Evolutionary conservation across 2,888 invertebrate species (phyloP), one percentile per base, ranked within the genome.

Genomic region (Cerastoderma edule): DNA sequence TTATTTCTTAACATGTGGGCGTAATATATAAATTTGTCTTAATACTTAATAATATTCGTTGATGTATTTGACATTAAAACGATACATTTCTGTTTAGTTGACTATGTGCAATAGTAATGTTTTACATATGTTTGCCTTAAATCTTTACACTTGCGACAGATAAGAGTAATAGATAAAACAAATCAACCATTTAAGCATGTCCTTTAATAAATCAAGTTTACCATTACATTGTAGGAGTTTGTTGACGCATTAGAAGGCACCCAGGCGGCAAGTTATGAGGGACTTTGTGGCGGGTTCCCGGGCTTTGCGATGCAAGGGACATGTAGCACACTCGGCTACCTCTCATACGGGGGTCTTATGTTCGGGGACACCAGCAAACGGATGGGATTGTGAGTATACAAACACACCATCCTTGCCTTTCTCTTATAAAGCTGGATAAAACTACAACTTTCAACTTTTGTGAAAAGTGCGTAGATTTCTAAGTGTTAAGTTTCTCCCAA

Each of bases 261-360:
- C 2, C 48, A 75, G 35, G 81, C 72, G 10, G 10, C 57, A 0
- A 66, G 65, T 10, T 67, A 72, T 22, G 80, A 83, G 27, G 67
- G 65, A 5, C 30, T 83, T 22, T 80, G 83, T 57, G 78, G 78
- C 19, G 86, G 86, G 8, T 85, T 85, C 56, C 86, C 86, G 2
- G 84, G 85, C 1, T 86, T 85, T 68, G 48, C 68, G 48, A 54
- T 86, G 27, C 75, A 81, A 56, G 76, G 74, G 1, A 16, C 54
- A 5, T 56, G 70, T 33, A 76, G 56, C 8, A 56, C 60, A 0
- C 68, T 86, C 6, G 86, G 84, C 2, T 86, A 80, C 66, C 78
- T 85, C 5, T 82, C 85, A 0, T 86, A 66, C 66, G 85, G 85
- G 24, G 82, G 84, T 13, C 30, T 70, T 28, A 81, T 72, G 75